Conservation (phyloP, 2,797 vertebrate genomes). For the Mareca penelope region DNA sequence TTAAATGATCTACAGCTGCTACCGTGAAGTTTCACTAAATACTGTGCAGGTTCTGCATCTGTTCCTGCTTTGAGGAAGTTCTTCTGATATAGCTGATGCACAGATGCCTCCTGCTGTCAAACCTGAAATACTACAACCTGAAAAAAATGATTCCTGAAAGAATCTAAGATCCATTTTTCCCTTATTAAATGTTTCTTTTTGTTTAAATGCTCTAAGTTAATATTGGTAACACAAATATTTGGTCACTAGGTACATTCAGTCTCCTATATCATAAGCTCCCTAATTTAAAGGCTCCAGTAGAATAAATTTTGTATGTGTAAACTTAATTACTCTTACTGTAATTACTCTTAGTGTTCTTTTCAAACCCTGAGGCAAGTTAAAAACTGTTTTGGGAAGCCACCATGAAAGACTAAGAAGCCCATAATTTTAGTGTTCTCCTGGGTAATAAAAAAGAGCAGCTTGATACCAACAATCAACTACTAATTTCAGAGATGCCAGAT, state of each 20-base stretch:
- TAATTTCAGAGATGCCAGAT: not conserved
- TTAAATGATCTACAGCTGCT: not conserved
- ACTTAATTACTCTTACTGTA: not conserved
- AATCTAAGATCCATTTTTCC: not conserved
- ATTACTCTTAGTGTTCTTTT: not conserved
- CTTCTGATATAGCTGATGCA: not conserved
- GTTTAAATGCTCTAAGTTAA: not conserved
- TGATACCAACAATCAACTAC: not conserved
- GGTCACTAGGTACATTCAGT: not conserved
- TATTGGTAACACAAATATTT: not conserved
- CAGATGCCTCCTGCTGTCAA: constrained; percentile 70
- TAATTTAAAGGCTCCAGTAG: not conserved
- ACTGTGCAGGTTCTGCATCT: not conserved
- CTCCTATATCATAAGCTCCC: not conserved
- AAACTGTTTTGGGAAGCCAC: not conserved
- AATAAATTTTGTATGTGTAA: not conserved
- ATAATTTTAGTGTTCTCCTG: not conserved
- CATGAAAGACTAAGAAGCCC: not conserved
- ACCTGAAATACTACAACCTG: constrained; percentile 20
- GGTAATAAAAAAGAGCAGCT: not conserved
- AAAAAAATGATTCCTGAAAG: not conserved
- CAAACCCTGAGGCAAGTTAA: not conserved
- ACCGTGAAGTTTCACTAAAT: not conserved
- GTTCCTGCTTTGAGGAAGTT: not conserved
- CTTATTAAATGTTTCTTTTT: not conserved